Base-by-base conservation (phyloP, 2,113 vertebrate genomes). In the Agelaius phoeniceus region DNA sequence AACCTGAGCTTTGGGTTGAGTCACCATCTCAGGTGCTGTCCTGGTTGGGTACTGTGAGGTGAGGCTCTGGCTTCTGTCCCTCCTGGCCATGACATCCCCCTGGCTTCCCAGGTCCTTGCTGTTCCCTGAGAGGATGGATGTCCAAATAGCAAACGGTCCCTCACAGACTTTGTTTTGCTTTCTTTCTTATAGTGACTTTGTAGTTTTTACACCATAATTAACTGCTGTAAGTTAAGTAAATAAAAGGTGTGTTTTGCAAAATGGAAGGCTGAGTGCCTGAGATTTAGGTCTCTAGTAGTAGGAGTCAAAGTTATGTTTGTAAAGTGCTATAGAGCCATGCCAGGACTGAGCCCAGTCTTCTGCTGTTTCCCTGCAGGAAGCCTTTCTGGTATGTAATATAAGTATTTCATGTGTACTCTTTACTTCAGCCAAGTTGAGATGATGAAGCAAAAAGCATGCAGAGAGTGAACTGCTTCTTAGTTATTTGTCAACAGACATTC, bases 21-120 rank as follows among this genome's bases (percentile, higher is more conserved):
- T 6, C 19, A 17, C 20, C 4, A 5, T 9, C 17, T 61, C 11
- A 14, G 27, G 20, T 15, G 24, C 51, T 61, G 11, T 46, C 33
- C 66, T 21, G 3, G 9, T n/a, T 69, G 11, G 10, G 14, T 35
- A 3, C 5, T 39, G 8, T 39, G 39, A 41, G 12, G 39, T 37
- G 19, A 43, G 7, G 10, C 2, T 48, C 33, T 62, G 46, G 17
- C 21, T 65, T 33, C 46, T 31, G 5, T 17, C 4, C 7, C 15
- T 83, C 14, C 15, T 10, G 9, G 24, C 21, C 4, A 2, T 15
- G 18, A 17, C 31, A 49, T 13, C 1, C 4, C 8, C 1, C 2
- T 67, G 31, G 10, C 8, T 71, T n/a, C 9, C 6, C 13, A 75
- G 48, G 3, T 21, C 13, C 24, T 57, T 71, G 30, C 13, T 83